phyloP scores from a whole-genome alignment of 2,797 vertebrate genomes.

The Eleutherodactylus coqui region DNA sequence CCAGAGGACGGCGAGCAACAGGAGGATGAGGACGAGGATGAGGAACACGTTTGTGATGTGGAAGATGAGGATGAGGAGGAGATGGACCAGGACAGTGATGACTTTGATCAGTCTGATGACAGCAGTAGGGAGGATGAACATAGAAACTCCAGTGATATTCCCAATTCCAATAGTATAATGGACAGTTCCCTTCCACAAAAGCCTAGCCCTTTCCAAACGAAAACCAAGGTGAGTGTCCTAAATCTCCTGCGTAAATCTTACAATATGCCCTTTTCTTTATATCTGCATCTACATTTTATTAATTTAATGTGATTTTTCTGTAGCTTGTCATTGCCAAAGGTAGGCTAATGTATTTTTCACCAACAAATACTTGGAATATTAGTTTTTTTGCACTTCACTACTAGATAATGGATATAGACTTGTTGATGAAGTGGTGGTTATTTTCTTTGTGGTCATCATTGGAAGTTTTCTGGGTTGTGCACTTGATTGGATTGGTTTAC shows the following conservation, averaged over 20 bases:
- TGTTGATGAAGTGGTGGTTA: not conserved
- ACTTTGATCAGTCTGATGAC: slow-evolving; percentile 94
- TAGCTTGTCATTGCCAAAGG: slow-evolving; percentile 35
- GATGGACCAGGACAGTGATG: slow-evolving; percentile 99
- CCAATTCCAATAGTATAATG: slow-evolving; percentile 86
- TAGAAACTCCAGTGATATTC: slow-evolving; percentile 86
- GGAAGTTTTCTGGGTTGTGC: not conserved
- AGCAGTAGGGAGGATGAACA: slow-evolving; percentile 92
- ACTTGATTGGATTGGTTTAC: not conserved
- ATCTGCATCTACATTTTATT: not conserved
- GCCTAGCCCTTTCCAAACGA: slow-evolving; percentile 83
- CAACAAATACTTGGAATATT: not conserved
- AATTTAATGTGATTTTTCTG: slow-evolving; percentile 8
- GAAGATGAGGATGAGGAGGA: slow-evolving; percentile 90
- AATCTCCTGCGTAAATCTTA: not conserved
- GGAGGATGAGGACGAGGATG: slow-evolving; percentile 82
- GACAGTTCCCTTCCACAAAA: slow-evolving; percentile 86
- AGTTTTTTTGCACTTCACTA: not conserved
- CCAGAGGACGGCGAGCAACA: slow-evolving; percentile 78
- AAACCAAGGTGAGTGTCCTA: slow-evolving; percentile 87
- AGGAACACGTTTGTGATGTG: slow-evolving; percentile 98
- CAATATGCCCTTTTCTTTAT: not conserved
- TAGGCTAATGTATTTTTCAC: slow-evolving; percentile 4
- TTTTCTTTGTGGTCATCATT: not conserved
- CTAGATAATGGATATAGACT: not conserved